A percentile compares a stretch with the other conserved stretches of the same genome.
These are phyloP conservation scores for Haplochromis burtoni DNA, from an alignment of 2,113 vertebrate genomes.

Conservation along the genomic window DNA sequence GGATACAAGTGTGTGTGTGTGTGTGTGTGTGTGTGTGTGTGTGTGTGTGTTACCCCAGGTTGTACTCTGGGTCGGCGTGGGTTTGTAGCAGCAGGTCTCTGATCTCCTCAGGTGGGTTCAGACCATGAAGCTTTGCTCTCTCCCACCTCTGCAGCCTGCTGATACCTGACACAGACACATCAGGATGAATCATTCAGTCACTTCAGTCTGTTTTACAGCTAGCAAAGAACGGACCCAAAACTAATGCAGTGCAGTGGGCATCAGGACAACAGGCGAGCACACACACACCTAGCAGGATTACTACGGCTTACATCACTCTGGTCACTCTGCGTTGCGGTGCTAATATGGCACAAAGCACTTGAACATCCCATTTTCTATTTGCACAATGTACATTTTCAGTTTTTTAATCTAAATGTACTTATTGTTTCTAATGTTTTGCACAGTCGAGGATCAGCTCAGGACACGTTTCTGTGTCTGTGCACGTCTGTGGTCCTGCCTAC, in stretches of 20 bases:
- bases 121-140: conserved; percentile 74
- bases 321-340: background rate
- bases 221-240: background rate
- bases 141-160: conserved; percentile 83
- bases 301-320: background rate
- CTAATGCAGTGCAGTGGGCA: background rate
- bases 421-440: background rate
- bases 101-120: conserved; percentile 74
- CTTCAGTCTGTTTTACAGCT: background rate
- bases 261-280: background rate
- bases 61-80: background rate
- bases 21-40: background rate
- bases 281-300: background rate
- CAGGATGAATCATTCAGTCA: background rate
- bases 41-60: conserved; percentile 11
- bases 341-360: background rate
- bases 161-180: conserved; percentile 67
- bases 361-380: background rate
- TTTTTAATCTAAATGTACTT: background rate
- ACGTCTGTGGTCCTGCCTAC: background rate
- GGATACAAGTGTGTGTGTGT: background rate
- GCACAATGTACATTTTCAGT: background rate
- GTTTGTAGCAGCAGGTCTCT: conserved; percentile 61
- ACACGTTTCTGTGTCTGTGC: background rate
- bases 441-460: background rate